These are phyloP conservation scores for Callinectes sapidus DNA, from an alignment of 2,888 invertebrate genomes.

Conservation along the genomic window DNA sequence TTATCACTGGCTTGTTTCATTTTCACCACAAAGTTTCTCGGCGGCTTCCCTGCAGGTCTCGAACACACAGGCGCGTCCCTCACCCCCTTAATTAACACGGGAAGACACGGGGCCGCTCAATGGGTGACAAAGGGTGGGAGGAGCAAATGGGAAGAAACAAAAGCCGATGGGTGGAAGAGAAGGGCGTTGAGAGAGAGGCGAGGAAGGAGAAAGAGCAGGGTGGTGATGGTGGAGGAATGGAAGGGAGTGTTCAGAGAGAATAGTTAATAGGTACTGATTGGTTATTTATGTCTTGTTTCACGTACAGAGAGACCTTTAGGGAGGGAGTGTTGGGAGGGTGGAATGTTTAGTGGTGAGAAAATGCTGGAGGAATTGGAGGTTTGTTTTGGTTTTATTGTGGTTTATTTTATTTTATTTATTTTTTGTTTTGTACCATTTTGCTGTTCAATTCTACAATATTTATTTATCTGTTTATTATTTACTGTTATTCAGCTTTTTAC, in stretches of 20 bases:
- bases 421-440: background rate
- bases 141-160: slow-evolving; percentile 3
- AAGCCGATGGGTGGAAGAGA: background rate
- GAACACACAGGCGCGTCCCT: background rate
- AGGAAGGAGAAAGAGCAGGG: background rate
- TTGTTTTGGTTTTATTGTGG: background rate
- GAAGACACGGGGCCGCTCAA: slow-evolving; percentile 10
- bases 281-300: background rate
- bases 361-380: background rate
- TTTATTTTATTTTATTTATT: too few relatives aligned
- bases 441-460: background rate
- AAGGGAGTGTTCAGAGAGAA: background rate
- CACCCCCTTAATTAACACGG: slow-evolving; percentile 16
- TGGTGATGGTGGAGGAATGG: background rate
- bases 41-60: background rate
- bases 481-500: too few relatives aligned
- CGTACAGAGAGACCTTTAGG: too few relatives aligned
- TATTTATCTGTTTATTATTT: too few relatives aligned
- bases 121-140: slow-evolving; percentile 29
- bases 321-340: too few relatives aligned
- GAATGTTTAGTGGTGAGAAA: background rate
- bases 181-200: background rate
- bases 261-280: background rate
- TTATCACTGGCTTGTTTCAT: background rate
- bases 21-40: slow-evolving; percentile 20